Evolutionary conservation across 2,113 vertebrate species (phyloP), one percentile per base, ranked within the genome.

Genomic region (Tor tambroides): DNA sequence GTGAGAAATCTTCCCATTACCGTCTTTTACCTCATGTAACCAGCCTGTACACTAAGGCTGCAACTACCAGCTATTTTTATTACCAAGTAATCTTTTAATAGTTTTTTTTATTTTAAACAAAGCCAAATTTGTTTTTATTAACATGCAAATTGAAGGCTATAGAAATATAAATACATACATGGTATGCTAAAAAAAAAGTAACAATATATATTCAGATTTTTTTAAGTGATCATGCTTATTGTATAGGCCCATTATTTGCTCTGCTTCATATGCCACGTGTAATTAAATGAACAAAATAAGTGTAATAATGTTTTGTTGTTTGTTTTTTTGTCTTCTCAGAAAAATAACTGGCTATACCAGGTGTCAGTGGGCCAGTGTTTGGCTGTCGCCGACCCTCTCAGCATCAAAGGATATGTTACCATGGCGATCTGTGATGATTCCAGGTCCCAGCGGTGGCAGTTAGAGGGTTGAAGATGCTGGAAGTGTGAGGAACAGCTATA

Each of bases 331-430:
- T 61, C 84, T 49, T 88, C 88, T 0, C 61, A 99, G 98, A 98
- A 96, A 10, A 96, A 95, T 23, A 95, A 93, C 83, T 95, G 97
- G 8, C 94, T 99, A 28, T 99, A 99, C 93, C 98, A 99, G 94
- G 97, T 98, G 51, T 99, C 98, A 0, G 97, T 96, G 5, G 98
- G 98, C 32, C 98, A 99, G 93, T 99, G 98, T 93, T 94, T 99
- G 89, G 94, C 95, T 1, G 93, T 93, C 6, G 89, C 92, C 0
- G 96, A 96, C 69, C 95, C 95, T 0, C 82, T 92, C 0, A 96
- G 95, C 87, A 94, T 91, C 49, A 97, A 96, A 87, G 97, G 97
- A 49, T 96, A 95, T 0, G 96, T 99, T 32, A 91, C 95, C 80
- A 96, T 99, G 98, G 97, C 96, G 1, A 99, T 99, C 90, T 99